These are phyloP conservation scores for Apogon talboti DNA, from an alignment of 2,797 vertebrate genomes.

Conservation along the genomic window DNA sequence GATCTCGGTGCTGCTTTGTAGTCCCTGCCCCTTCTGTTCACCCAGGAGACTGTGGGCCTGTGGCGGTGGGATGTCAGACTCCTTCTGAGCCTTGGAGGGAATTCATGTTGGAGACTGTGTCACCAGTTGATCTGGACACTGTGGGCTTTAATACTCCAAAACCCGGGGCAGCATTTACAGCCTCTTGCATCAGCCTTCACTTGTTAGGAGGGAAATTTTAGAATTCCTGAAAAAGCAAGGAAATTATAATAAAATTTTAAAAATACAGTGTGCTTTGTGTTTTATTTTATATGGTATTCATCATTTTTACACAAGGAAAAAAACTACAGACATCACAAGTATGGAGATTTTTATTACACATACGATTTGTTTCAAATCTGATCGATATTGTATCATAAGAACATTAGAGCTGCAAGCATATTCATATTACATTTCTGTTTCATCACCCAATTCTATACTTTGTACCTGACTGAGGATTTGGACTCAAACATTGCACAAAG, in stretches of 20 bases:
- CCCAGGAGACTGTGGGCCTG: conserved; percentile 8
- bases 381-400: conserved; percentile 42
- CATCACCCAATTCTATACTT: neutral
- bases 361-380: conserved; percentile 53
- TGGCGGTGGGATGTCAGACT: conserved; percentile 10
- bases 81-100: conserved; percentile 18
- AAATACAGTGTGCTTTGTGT: neutral
- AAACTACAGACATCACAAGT: neutral
- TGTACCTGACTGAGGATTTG: conserved; percentile 11
- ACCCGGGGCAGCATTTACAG: conserved; percentile 39
- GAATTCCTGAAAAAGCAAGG: conserved; percentile 56
- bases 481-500: conserved; percentile 21
- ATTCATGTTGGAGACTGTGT: conserved; percentile 27
- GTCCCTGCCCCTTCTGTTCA: neutral
- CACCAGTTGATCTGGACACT: conserved; percentile 62
- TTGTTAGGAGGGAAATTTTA: conserved; percentile 61
- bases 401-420: conserved; percentile 28
- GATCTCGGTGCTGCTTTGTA: conserved; percentile 47
- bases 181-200: conserved; percentile 53
- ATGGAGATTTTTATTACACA: conserved; percentile 49
- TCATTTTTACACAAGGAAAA: conserved; percentile 7
- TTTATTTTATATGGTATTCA: neutral
- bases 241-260: conserved; percentile 69
- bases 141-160: conserved; percentile 31
- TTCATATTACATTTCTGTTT: conserved; percentile 31